Conservation (phyloP, 2,888 invertebrate genomes). For the Saturnia japonica region DNA sequence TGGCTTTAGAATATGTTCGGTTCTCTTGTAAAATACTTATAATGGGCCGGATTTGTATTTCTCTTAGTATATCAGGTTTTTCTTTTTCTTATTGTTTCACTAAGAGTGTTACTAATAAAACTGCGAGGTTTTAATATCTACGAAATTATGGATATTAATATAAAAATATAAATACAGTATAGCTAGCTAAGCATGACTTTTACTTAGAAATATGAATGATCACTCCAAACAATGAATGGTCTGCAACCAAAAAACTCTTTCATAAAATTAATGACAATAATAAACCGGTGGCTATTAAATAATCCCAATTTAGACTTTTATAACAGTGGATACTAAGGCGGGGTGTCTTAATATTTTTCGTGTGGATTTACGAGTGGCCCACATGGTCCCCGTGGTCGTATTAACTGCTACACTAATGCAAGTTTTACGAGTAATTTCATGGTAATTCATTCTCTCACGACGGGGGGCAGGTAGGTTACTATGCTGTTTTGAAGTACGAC, state of each 20-base stretch:
- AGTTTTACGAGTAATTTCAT: constrained; percentile 79
- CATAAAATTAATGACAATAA: constrained; percentile 33
- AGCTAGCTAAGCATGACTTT: too few relatives aligned
- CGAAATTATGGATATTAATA: too few relatives aligned
- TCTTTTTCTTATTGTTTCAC: too few relatives aligned
- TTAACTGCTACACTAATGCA: constrained; percentile 72
- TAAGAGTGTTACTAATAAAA: too few relatives aligned
- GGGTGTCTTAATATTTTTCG: constrained; percentile 53
- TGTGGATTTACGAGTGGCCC: constrained; percentile 65
- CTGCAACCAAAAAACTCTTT: constrained; percentile 22
- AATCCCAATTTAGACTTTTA: constrained; percentile 65
- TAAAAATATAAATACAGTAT: too few relatives aligned
- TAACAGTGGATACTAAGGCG: constrained; percentile 48
- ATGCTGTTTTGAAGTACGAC: constrained; percentile 9
- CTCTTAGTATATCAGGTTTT: too few relatives aligned
- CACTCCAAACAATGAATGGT: constrained; percentile 8
- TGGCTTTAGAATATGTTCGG: too few relatives aligned
- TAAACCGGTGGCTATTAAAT: constrained; percentile 49
- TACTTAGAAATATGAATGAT: constrained; percentile 21
- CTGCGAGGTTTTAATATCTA: too few relatives aligned
- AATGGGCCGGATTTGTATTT: too few relatives aligned
- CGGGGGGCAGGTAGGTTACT: constrained; percentile 49
- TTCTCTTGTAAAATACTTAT: too few relatives aligned
- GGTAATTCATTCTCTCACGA: constrained; percentile 68
- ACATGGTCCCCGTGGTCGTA: constrained; percentile 66